phyloP scores from a whole-genome alignment of 2,888 invertebrate species.

The Metallyticus violacea region DNA sequence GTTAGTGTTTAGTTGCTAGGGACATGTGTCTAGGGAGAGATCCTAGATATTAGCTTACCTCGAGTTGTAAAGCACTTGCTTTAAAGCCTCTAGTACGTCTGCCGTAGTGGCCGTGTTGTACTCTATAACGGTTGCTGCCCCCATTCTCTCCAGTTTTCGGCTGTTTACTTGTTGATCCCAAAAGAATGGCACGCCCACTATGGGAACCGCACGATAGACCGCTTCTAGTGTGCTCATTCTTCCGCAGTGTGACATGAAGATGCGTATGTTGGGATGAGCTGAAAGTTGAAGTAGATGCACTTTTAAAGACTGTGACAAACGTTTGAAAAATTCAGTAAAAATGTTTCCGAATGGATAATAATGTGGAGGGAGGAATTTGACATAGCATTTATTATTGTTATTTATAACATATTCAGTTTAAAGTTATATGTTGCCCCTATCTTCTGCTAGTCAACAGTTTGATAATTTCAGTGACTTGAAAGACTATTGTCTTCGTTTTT shows the following conservation, averaged over 20 bases:
- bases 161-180: conserved; percentile 48
- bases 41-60: background rate
- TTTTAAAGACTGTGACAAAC: too few relatives aligned
- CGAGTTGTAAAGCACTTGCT: background rate
- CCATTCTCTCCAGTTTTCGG: conserved; percentile 38
- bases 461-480: too few relatives aligned
- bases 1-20: too few relatives aligned
- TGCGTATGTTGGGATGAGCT: conserved; percentile 49
- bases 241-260: conserved; percentile 52
- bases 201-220: conserved; percentile 49
- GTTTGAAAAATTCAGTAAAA: too few relatives aligned
- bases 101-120: conserved; percentile 35
- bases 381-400: too few relatives aligned
- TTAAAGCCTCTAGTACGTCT: background rate
- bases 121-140: conserved; percentile 41
- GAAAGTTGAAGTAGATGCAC: too few relatives aligned
- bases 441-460: too few relatives aligned
- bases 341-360: too few relatives aligned
- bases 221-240: conserved; percentile 50
- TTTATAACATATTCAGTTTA: too few relatives aligned
- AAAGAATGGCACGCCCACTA: conserved; percentile 53
- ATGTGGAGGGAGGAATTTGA: too few relatives aligned
- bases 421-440: too few relatives aligned
- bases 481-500: too few relatives aligned
- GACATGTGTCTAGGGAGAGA: background rate